phyloP scores from a whole-genome alignment of 2,113 vertebrate species.

The Pagrus major region DNA sequence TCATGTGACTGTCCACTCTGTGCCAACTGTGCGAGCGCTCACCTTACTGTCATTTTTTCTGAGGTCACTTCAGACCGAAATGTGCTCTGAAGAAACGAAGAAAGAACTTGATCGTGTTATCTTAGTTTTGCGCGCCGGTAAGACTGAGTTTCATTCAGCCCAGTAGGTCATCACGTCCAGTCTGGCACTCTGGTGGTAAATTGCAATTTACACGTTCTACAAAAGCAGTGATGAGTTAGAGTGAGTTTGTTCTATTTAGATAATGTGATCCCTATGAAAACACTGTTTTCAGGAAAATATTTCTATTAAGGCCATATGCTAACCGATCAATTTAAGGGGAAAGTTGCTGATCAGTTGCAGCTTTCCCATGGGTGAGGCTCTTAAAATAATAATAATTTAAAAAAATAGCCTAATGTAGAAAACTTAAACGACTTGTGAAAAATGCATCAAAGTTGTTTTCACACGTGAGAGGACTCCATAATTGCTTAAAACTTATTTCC shows the following conservation, averaged over 20 bases:
- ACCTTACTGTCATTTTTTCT: background rate
- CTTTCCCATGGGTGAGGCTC: background rate
- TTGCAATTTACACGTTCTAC: background rate
- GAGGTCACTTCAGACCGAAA: slow-evolving; percentile 8
- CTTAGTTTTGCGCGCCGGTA: background rate
- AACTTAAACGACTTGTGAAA: background rate
- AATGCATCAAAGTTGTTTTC: background rate
- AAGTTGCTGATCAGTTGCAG: background rate
- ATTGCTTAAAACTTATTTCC: background rate
- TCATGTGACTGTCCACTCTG: slow-evolving; percentile 39
- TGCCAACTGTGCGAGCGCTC: background rate
- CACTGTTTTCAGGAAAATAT: background rate
- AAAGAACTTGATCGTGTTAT: background rate
- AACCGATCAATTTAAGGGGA: too few relatives aligned
- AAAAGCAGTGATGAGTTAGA: background rate
- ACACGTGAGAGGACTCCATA: background rate
- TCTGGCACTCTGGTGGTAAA: background rate
- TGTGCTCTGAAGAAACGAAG: slow-evolving; percentile 1
- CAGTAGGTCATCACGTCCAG: background rate
- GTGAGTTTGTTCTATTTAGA: background rate
- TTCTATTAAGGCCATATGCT: background rate
- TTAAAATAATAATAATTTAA: background rate
- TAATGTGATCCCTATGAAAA: background rate
- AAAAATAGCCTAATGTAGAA: too few relatives aligned
- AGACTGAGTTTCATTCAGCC: background rate